These are phyloP conservation scores for Nomada hirtipes DNA, from an alignment of 2,888 invertebrate species.

Conservation along the genomic window DNA sequence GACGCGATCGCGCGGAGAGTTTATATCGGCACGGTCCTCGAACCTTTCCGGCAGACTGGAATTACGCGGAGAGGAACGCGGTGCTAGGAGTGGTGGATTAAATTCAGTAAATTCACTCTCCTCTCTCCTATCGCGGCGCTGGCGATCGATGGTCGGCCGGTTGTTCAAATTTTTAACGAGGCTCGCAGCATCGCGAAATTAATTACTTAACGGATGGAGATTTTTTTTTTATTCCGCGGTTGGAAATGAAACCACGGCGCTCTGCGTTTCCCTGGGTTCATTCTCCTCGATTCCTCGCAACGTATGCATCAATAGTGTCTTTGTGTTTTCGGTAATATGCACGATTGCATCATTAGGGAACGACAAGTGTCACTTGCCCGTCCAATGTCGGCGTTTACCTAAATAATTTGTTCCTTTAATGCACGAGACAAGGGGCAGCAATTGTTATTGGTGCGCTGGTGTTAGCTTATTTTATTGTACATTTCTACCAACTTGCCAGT, in stretches of 20 bases:
- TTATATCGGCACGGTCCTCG: neutral
- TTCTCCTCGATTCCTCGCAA: conserved; percentile 18
- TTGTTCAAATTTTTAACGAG: conserved; percentile 67
- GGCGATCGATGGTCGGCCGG: conserved; percentile 57
- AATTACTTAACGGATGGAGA: conserved; percentile 63
- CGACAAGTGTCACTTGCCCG: conserved; percentile 35
- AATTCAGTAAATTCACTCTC: conserved; percentile 50
- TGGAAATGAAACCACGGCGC: conserved; percentile 25
- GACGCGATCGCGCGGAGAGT: no score
- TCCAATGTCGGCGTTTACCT: neutral
- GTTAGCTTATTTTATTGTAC: no score
- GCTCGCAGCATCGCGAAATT: conserved; percentile 61
- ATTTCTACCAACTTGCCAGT: no score
- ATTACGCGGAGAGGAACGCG: conserved; percentile 9
- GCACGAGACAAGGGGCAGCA: neutral
- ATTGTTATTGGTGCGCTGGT: neutral
- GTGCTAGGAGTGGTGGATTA: conserved; percentile 16
- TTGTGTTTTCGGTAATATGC: conserved; percentile 24
- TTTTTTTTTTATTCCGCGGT: conserved; percentile 40
- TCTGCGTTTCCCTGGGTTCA: conserved; percentile 26
- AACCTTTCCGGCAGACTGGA: neutral
- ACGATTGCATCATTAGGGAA: conserved; percentile 41
- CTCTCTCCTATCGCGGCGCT: conserved; percentile 34
- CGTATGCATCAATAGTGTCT: conserved; percentile 31
- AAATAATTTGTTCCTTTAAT: neutral